Evolutionary conservation across 2,888 invertebrate species (phyloP).

Genomic region (Acrobasis suavella): DNA sequence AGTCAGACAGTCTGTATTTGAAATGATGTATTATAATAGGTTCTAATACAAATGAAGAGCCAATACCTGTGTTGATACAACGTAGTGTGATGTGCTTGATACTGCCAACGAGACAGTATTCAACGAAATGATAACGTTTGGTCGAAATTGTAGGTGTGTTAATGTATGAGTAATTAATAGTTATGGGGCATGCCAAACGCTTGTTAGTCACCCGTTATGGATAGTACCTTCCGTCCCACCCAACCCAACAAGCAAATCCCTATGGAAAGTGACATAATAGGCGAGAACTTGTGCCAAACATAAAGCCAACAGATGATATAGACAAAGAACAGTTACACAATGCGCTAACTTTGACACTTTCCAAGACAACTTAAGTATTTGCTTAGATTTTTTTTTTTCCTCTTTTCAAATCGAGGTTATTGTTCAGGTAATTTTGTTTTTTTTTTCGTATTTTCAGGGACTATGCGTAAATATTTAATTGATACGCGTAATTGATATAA

Average conservation of each 20-base stretch:
- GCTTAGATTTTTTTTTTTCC: too few species aligned
- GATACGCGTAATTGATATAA: too few species aligned
- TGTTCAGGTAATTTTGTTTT: too few species aligned
- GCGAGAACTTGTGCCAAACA: too few species aligned
- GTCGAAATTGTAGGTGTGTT: constrained; percentile 9
- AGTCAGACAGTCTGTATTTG: not conserved
- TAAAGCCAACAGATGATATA: not conserved
- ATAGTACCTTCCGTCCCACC: not conserved
- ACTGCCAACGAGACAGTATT: not conserved
- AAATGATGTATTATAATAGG: not conserved
- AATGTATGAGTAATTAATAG: constrained; percentile 11
- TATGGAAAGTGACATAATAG: constrained; percentile 2
- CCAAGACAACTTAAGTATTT: too few species aligned
- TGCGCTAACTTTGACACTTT: too few species aligned
- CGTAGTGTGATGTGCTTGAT: not conserved
- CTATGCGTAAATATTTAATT: too few species aligned
- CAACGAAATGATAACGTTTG: not conserved
- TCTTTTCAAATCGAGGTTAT: too few species aligned
- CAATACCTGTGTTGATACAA: not conserved
- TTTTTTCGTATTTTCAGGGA: too few species aligned
- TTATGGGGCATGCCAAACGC: constrained; percentile 29
- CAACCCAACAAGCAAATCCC: constrained; percentile 25
- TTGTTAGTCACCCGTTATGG: constrained; percentile 33
- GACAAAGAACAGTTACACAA: constrained; percentile 2
- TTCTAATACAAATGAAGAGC: not conserved